phyloP scores from a whole-genome alignment of 2,888 invertebrate species.

The Phytoseiulus persimilis region DNA sequence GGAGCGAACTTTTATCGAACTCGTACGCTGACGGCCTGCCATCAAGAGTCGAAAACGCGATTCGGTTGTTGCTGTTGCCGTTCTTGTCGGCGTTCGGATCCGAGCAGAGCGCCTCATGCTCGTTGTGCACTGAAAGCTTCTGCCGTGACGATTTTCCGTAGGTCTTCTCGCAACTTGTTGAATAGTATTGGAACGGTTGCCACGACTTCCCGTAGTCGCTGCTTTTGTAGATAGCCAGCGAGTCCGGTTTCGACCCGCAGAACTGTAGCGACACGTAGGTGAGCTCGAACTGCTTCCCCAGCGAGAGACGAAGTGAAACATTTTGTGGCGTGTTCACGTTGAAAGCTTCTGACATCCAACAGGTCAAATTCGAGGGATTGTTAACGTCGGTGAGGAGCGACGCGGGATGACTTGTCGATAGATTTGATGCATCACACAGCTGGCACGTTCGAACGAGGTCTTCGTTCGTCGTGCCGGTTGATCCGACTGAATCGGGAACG shows the following conservation, averaged over 20 bases:
- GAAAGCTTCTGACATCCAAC: slow-evolving; percentile 90
- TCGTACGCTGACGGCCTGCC: slow-evolving; percentile 84
- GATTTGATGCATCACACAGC: slow-evolving; percentile 59
- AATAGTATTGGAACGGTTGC: slow-evolving; percentile 84
- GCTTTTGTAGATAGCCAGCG: slow-evolving; percentile 89
- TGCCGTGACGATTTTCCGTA: slow-evolving; percentile 73
- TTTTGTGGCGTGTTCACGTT: slow-evolving; percentile 23
- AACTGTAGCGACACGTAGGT: slow-evolving; percentile 90
- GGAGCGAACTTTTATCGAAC: slow-evolving; percentile 77
- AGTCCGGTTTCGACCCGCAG: slow-evolving; percentile 81
- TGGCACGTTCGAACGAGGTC: slow-evolving; percentile 56
- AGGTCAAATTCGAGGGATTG: slow-evolving; percentile 76
- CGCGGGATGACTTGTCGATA: slow-evolving; percentile 60
- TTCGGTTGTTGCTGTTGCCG: slow-evolving; percentile 83
- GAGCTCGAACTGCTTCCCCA: slow-evolving; percentile 92
- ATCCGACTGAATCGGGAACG: slow-evolving; percentile 76
- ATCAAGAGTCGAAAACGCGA: slow-evolving; percentile 87
- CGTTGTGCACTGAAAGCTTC: slow-evolving; percentile 64
- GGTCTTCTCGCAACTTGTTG: slow-evolving; percentile 82
- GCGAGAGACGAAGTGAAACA: slow-evolving; percentile 41
- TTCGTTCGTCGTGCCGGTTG: slow-evolving; percentile 51
- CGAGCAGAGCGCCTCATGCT: slow-evolving; percentile 91
- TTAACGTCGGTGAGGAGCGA: slow-evolving; percentile 79
- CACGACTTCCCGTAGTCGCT: slow-evolving; percentile 66
- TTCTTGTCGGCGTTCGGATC: slow-evolving; percentile 96